A percentile compares a stretch with the other conserved stretches of the same genome.
Evolutionary conservation across 2,888 invertebrate genomes (phyloP).

Genomic region (Arrhopalites spinosus): DNA sequence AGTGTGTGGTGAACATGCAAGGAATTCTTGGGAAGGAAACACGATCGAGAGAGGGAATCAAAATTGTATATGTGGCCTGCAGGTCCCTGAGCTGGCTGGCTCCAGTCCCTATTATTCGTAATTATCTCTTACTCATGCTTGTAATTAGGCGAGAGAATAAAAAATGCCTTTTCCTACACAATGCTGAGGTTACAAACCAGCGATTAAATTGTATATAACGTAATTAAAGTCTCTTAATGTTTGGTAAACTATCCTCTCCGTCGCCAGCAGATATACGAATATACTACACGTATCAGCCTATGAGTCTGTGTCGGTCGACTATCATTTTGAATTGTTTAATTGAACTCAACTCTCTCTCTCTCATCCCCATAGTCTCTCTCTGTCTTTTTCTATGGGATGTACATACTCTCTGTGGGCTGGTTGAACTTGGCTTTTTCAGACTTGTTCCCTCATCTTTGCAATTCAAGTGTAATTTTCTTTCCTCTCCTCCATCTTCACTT

Average conservation of each 20-base stretch:
- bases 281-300: not conserved
- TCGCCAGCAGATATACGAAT: slow-evolving; percentile 43
- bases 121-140: slow-evolving; percentile 56
- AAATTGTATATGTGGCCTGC: slow-evolving; percentile 45
- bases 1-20: slow-evolving; percentile 18
- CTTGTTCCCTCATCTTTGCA: slow-evolving; percentile 23
- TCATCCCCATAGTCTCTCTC: slow-evolving; percentile 16
- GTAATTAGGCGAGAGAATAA: slow-evolving; percentile 54
- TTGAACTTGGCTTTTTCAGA: not conserved
- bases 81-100: not conserved
- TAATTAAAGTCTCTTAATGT: slow-evolving; percentile 56
- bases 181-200: slow-evolving; percentile 55
- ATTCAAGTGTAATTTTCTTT: slow-evolving; percentile 35
- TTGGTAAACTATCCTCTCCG: slow-evolving; percentile 51
- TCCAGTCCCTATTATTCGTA: slow-evolving; percentile 51
- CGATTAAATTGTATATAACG: slow-evolving; percentile 52
- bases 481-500: slow-evolving; percentile 17
- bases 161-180: slow-evolving; percentile 46
- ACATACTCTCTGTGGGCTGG: slow-evolving; percentile 10
- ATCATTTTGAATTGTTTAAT: slow-evolving; percentile 5
- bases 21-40: slow-evolving; percentile 29
- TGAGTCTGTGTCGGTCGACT: slow-evolving; percentile 17
- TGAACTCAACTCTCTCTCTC: slow-evolving; percentile 14
- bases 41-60: slow-evolving; percentile 32
- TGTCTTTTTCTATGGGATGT: not conserved